Conservation (phyloP, 1,140 invertebrate genomes). For the Cydia fagiglandana region DNA sequence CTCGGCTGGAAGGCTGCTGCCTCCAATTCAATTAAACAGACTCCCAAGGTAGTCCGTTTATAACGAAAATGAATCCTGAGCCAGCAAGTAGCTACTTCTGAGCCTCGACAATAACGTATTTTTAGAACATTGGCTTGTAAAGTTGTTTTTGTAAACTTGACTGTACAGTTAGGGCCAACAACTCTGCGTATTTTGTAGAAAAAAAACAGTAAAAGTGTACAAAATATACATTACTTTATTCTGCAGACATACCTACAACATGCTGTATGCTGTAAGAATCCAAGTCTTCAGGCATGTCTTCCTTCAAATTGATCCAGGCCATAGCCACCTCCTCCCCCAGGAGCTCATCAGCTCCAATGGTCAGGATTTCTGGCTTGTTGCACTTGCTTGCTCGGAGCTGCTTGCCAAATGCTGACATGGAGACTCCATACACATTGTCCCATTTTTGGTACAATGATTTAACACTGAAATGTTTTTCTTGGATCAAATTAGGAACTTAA, state of each 20-base stretch:
- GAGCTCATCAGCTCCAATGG: slow-evolving; percentile 73
- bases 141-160: no score
- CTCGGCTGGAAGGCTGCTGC: no score
- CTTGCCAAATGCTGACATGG: slow-evolving; percentile 79
- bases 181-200: no score
- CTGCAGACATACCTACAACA: slow-evolving; percentile 62
- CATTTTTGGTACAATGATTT: slow-evolving; percentile 83
- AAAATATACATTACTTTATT: not conserved
- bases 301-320: slow-evolving; percentile 81
- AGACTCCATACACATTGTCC: slow-evolving; percentile 80
- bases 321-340: slow-evolving; percentile 79
- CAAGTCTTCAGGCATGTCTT: slow-evolving; percentile 77
- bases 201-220: no score
- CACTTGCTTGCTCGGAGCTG: slow-evolving; percentile 77
- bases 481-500: no score
- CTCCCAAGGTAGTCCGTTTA: no score
- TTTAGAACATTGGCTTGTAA: no score
- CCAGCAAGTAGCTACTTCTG: no score
- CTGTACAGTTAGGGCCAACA: no score
- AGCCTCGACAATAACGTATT: no score
- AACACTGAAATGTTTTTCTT: slow-evolving; percentile 70
- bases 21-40: no score
- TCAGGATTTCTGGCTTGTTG: slow-evolving; percentile 79
- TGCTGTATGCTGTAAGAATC: slow-evolving; percentile 64
- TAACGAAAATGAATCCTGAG: no score